These are phyloP conservation scores for Takifugu bimaculatus DNA, from an alignment of 2,113 vertebrate species.

Conservation along the genomic window DNA sequence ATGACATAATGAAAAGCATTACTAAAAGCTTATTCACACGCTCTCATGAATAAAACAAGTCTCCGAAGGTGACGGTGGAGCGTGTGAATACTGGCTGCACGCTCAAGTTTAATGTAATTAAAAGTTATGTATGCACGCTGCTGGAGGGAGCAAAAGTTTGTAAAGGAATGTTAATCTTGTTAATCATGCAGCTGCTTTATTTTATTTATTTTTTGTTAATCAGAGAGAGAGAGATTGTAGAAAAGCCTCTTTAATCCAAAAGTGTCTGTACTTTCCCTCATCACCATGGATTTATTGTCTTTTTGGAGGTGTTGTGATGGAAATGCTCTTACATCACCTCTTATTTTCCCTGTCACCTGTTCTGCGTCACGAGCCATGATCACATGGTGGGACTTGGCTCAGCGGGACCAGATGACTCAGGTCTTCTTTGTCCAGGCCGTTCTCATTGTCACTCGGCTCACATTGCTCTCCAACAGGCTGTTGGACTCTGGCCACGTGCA, in stretches of 20 bases:
- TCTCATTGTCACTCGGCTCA: slow-evolving; percentile 48
- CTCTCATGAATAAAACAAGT: too few relatives aligned
- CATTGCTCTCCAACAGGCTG: slow-evolving; percentile 37
- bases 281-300: slow-evolving; percentile 12
- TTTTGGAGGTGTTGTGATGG: too few relatives aligned
- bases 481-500: slow-evolving; percentile 54
- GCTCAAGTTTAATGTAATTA: slow-evolving; percentile 9
- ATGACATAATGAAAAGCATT: too few relatives aligned
- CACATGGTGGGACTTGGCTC: slow-evolving; percentile 55
- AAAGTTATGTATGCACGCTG: slow-evolving; percentile 28
- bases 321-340: too few relatives aligned
- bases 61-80: too few relatives aligned
- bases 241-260: neutral
- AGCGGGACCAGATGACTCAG: slow-evolving; percentile 57
- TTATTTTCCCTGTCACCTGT: slow-evolving; percentile 39
- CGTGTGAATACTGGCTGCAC: too few relatives aligned
- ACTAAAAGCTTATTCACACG: too few relatives aligned
- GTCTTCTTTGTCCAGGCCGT: slow-evolving; percentile 47
- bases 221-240: too few relatives aligned
- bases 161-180: neutral
- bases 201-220: neutral
- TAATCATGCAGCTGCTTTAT: neutral
- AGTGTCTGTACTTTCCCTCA: neutral
- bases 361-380: slow-evolving; percentile 34
- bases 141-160: neutral